These are phyloP conservation scores for Origma solitaria DNA, from an alignment of 2,113 vertebrate species.

Conservation along the genomic window DNA sequence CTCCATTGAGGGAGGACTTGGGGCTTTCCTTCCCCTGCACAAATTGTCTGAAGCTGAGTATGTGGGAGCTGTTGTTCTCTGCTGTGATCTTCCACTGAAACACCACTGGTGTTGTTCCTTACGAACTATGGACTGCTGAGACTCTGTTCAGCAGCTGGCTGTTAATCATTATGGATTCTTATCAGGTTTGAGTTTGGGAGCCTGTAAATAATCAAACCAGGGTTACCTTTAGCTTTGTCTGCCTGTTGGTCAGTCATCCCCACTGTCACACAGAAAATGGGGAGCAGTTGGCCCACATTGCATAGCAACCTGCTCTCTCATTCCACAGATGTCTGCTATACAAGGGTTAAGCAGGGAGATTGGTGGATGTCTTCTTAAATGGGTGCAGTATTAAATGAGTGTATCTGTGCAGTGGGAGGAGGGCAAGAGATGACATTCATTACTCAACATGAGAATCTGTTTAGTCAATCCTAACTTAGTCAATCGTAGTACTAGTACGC, in stretches of 20 bases:
- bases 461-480: background rate
- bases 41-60: background rate
- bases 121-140: fast-evolving
- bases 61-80: background rate
- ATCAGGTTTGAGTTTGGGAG: background rate
- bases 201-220: conserved; percentile 39
- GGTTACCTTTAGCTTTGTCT: background rate
- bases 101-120: background rate
- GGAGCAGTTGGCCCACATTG: background rate
- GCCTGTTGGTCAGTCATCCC: background rate
- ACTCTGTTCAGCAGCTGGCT: background rate
- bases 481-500: background rate
- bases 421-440: background rate
- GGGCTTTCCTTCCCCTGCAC: background rate
- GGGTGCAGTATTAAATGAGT: background rate
- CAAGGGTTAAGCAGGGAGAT: background rate
- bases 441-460: background rate
- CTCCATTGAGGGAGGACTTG: background rate
- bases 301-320: background rate
- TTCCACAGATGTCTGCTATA: fast-evolving
- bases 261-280: background rate
- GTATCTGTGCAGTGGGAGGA: background rate
- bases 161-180: conserved; percentile 39
- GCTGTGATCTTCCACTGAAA: background rate
- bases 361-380: background rate